Conservation (phyloP, 2,113 vertebrate species). For the Odontophorus gujanensis region DNA sequence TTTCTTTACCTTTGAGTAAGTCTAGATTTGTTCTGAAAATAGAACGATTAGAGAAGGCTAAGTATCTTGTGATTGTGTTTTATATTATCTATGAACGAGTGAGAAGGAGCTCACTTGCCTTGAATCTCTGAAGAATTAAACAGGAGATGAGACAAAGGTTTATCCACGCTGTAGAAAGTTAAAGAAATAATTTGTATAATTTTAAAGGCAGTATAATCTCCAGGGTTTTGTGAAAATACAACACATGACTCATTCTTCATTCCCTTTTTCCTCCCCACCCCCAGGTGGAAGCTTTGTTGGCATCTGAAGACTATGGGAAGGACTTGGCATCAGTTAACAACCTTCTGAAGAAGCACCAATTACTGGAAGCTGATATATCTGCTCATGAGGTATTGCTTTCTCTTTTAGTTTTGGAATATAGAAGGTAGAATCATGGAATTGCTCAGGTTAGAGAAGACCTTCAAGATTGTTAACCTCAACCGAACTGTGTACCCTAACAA, state of each 20-base stretch:
- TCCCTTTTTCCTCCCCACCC: neutral
- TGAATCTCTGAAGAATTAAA: neutral
- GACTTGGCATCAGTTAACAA: conserved; percentile 98
- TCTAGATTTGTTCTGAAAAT: neutral
- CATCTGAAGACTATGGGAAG: conserved; percentile 98
- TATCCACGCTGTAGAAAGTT: neutral
- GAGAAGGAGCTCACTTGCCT: neutral
- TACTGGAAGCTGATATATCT: conserved; percentile 97
- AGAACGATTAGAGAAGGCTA: neutral
- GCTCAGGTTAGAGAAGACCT: no score
- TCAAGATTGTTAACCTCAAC: no score
- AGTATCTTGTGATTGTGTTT: neutral
- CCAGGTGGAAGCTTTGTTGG: conserved; percentile 96
- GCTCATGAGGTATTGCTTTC: conserved; percentile 89
- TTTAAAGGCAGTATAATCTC: neutral
- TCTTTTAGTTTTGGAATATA: neutral
- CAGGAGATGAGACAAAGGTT: neutral
- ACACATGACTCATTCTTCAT: neutral
- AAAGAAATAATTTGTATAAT: neutral
- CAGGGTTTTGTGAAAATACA: neutral
- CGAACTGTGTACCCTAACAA: no score
- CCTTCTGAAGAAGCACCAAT: conserved; percentile 96
- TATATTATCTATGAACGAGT: neutral
- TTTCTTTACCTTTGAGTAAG: neutral
- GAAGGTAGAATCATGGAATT: neutral